A percentile compares a stretch with the other conserved stretches of the same genome.
phyloP scores from a whole-genome alignment of 2,797 vertebrate genomes.

The Tinamus major region DNA sequence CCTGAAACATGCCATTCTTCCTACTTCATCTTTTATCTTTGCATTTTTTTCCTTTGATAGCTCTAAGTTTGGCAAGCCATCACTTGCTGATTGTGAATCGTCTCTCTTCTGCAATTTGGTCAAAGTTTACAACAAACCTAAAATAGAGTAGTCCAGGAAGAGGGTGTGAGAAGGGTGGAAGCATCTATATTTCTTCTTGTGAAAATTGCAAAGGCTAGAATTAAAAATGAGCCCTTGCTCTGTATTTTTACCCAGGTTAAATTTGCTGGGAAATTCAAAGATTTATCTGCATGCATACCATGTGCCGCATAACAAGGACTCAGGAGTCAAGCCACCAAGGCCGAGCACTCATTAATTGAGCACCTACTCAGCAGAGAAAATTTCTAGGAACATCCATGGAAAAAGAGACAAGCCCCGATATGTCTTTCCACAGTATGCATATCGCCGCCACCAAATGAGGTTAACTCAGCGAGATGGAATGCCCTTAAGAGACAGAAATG shows the following conservation, averaged over 20 bases:
- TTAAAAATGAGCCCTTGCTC: neutral
- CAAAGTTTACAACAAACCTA: neutral
- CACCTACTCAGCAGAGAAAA: neutral
- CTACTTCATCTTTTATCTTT: neutral
- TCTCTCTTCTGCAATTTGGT: neutral
- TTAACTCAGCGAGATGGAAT: neutral
- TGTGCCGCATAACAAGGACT: neutral
- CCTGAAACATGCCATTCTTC: neutral
- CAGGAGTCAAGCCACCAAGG: fast-evolving
- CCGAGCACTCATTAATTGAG: neutral
- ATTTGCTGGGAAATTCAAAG: neutral
- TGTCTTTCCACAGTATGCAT: neutral
- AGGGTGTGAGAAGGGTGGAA: neutral
- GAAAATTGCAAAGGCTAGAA: neutral
- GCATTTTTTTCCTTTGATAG: neutral
- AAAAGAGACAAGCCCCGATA: neutral
- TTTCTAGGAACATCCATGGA: neutral
- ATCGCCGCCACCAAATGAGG: neutral
- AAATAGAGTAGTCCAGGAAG: neutral
- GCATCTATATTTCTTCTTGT: neutral
- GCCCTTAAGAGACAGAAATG: neutral
- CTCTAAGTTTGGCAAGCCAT: neutral
- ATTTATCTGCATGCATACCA: neutral
- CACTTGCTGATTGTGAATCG: neutral
- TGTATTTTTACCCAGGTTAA: neutral